These are phyloP conservation scores for Globia sparganii DNA, from an alignment of 2,888 invertebrate species.

Conservation along the genomic window DNA sequence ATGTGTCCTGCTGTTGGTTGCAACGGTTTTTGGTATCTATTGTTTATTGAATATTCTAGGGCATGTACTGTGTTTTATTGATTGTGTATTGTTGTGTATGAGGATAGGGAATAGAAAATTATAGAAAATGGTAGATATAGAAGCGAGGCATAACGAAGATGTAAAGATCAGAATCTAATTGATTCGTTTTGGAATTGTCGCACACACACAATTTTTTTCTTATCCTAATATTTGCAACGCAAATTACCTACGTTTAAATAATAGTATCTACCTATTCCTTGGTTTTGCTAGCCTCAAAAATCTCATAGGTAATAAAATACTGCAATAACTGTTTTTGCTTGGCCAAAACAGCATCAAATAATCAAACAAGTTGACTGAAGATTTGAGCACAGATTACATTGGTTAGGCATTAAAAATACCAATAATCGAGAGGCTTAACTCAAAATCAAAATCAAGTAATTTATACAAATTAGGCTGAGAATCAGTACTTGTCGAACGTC, in stretches of 20 bases:
- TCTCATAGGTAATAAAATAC: background rate
- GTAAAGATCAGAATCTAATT: background rate
- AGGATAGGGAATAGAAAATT: too few relatives aligned
- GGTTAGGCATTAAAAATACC: too few relatives aligned
- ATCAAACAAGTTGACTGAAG: background rate
- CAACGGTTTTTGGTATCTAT: conserved; percentile 33
- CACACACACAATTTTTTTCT: background rate
- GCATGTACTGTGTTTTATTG: conserved; percentile 10
- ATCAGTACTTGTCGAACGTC: background rate
- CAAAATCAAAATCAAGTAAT: background rate
- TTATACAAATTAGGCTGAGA: background rate
- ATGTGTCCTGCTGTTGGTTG: conserved; percentile 25
- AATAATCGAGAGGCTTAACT: background rate
- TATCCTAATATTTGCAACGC: fast-evolving
- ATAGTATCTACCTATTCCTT: background rate
- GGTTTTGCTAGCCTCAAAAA: background rate
- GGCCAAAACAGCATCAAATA: background rate
- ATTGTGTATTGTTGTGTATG: conserved; percentile 18
- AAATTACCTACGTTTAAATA: background rate
- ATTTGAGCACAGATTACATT: background rate
- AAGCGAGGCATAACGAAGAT: too few relatives aligned
- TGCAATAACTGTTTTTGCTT: background rate
- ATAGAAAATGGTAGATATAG: background rate
- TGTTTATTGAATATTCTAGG: conserved; percentile 42
- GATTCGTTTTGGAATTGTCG: background rate